Evolutionary conservation across 2,113 vertebrate genomes (phyloP).

Genomic region (Syngnathoides biaculeatus): DNA sequence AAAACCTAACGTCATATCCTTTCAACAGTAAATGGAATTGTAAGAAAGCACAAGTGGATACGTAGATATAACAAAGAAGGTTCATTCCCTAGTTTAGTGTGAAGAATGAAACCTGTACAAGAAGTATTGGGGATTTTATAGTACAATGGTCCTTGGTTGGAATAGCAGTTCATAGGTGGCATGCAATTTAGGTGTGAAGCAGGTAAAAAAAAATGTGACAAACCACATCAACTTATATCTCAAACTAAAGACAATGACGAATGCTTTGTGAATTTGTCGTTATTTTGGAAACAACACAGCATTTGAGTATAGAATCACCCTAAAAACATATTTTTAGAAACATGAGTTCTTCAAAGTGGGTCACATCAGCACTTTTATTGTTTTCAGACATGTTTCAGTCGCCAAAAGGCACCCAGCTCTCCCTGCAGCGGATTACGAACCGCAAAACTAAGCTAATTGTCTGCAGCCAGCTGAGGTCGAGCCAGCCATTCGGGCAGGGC

Average conservation of each 20-base stretch:
- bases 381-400: constrained; percentile 43
- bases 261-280: background rate
- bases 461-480: constrained; percentile 35
- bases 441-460: constrained; percentile 46
- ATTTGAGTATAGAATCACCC: background rate
- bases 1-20: too few species aligned
- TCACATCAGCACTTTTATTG: constrained; percentile 26
- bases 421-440: constrained; percentile 43
- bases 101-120: too few species aligned
- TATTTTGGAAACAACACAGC: background rate
- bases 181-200: background rate
- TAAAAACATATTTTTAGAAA: background rate
- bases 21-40: too few species aligned
- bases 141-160: background rate
- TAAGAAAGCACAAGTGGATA: too few species aligned
- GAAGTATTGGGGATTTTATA: too few species aligned
- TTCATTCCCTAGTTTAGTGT: too few species aligned
- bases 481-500: constrained; percentile 7
- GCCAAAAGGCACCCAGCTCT: constrained; percentile 18
- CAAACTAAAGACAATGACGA: too few species aligned
- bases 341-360: background rate
- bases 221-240: too few species aligned
- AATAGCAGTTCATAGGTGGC: background rate
- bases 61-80: too few species aligned
- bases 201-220: background rate